Percentiles rank a stretch among this genome's conserved stretches.
These are phyloP conservation scores for Mormyrus proboscirostris DNA, from an alignment of 2,797 vertebrate species.

Conservation along the genomic window DNA sequence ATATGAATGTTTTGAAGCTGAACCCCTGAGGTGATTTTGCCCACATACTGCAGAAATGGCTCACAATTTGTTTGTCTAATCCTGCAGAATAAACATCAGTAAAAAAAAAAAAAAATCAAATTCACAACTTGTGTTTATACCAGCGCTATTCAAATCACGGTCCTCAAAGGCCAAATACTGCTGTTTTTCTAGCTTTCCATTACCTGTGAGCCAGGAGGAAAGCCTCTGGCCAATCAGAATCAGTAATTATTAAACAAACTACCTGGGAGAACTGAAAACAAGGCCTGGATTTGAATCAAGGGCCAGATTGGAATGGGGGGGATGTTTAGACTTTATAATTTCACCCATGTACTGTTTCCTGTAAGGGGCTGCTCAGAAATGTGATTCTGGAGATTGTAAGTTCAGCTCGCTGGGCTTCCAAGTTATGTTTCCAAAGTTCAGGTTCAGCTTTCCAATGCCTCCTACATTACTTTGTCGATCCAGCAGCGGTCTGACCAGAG, in stretches of 20 bases:
- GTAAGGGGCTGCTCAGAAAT: neutral
- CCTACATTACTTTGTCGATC: neutral
- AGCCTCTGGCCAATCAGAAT: neutral
- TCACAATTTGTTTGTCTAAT: neutral
- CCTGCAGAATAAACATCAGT: neutral
- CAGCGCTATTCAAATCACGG: neutral
- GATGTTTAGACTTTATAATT: neutral
- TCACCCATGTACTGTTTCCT: neutral
- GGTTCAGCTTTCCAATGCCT: neutral
- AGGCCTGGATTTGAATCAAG: neutral
- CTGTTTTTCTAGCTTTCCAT: neutral
- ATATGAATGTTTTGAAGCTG: neutral
- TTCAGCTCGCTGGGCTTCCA: neutral
- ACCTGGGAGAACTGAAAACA: neutral
- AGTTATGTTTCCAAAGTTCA: constrained; percentile 5
- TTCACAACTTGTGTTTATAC: neutral
- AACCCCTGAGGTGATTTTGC: neutral
- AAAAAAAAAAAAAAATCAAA: neutral
- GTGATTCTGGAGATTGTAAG: neutral
- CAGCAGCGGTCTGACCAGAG: neutral
- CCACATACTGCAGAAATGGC: neutral
- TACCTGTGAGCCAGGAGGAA: neutral
- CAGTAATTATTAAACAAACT: neutral
- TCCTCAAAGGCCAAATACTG: neutral
- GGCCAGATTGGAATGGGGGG: neutral